These are phyloP conservation scores for Cephalotes varians DNA, from an alignment of 2,888 invertebrate species.

Conservation along the genomic window DNA sequence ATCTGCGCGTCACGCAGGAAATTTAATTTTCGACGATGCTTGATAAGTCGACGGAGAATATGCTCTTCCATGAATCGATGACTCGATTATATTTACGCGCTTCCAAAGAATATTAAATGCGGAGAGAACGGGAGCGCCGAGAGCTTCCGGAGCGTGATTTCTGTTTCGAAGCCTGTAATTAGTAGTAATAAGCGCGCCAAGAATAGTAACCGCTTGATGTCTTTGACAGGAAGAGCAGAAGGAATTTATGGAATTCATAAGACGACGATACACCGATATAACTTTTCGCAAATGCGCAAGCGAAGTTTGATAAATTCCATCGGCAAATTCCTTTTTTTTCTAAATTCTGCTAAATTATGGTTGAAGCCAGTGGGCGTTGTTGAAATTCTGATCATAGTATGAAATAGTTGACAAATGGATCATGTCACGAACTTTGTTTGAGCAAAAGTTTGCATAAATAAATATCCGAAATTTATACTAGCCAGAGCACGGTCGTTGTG, in stretches of 20 bases:
- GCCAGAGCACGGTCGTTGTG: constrained; percentile 34
- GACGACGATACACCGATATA: constrained; percentile 64
- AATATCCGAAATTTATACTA: constrained; percentile 63
- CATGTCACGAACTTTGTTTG: constrained; percentile 21
- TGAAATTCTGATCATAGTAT: background rate
- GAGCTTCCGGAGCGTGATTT: constrained; percentile 79
- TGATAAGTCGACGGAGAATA: constrained; percentile 33
- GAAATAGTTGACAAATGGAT: background rate
- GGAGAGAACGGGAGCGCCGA: constrained; percentile 21
- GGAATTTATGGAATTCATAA: constrained; percentile 58
- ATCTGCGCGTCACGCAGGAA: constrained; percentile 62
- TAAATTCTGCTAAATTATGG: background rate
- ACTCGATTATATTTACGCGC: constrained; percentile 72
- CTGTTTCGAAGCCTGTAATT: constrained; percentile 76
- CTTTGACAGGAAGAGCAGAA: constrained; percentile 14
- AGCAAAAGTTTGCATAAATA: constrained; percentile 63
- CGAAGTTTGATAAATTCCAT: constrained; percentile 42
- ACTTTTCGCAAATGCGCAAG: constrained; percentile 37
- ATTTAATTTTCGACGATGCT: constrained; percentile 65
- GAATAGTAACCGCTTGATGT: constrained; percentile 68
- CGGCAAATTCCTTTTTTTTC: background rate
- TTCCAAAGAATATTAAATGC: constrained; percentile 71
- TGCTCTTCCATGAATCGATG: constrained; percentile 73
- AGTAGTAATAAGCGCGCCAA: constrained; percentile 71
- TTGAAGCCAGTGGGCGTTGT: background rate